Conservation (phyloP, 2,888 invertebrate species). For the Periphyllus acericola region DNA sequence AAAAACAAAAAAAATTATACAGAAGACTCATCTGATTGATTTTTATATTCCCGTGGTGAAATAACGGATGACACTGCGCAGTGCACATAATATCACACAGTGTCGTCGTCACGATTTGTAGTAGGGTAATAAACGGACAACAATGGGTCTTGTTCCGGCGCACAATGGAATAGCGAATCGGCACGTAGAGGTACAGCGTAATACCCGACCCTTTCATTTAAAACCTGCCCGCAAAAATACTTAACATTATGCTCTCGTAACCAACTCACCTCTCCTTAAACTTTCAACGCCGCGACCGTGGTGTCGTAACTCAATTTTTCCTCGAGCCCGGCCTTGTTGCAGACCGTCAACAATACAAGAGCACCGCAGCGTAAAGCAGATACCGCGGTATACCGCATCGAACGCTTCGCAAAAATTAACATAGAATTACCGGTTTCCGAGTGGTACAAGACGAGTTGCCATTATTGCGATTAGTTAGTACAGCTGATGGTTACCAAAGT, state of each 20-base stretch:
- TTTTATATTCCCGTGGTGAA: too few relatives aligned
- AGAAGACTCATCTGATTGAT: too few relatives aligned
- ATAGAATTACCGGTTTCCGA: too few relatives aligned
- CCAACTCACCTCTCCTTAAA: neutral
- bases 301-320: neutral
- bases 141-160: neutral
- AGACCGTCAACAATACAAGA: neutral
- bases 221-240: neutral
- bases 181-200: neutral
- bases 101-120: too few relatives aligned
- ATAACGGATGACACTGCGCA: too few relatives aligned
- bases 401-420: too few relatives aligned
- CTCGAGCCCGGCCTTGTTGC: neutral
- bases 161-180: neutral
- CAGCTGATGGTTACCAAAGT: too few relatives aligned
- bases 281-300: neutral
- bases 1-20: too few relatives aligned
- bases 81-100: too few relatives aligned
- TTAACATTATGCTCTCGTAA: neutral
- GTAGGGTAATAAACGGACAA: neutral
- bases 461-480: too few relatives aligned
- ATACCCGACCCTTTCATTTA: neutral
- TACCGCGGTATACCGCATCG: neutral
- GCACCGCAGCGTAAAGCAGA: neutral
- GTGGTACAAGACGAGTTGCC: too few relatives aligned